Evolutionary conservation across 2,113 vertebrate species (phyloP).

Genomic region (Poicephalus meyeri): DNA sequence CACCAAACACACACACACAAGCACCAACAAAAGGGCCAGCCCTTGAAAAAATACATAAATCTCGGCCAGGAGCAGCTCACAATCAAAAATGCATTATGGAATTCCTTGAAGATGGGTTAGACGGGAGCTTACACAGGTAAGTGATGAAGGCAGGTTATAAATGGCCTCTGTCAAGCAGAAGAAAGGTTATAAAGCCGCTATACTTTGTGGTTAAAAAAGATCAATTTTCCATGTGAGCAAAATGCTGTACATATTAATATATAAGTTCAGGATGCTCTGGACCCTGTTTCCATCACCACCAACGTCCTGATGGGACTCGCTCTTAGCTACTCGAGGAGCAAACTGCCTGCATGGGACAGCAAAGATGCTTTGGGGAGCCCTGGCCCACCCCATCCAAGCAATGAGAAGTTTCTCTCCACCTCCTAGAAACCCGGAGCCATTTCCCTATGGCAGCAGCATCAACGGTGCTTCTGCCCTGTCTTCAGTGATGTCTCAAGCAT

Average conservation of each 20-base stretch:
- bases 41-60: conserved; percentile 67
- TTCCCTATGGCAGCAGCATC: neutral
- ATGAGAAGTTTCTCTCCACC: neutral
- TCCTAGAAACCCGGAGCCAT: neutral
- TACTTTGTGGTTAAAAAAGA: conserved; percentile 71
- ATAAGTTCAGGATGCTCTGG: conserved; percentile 9
- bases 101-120: conserved; percentile 63
- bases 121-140: conserved; percentile 14
- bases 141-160: conserved; percentile 67
- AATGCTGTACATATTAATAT: conserved; percentile 60
- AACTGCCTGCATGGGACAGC: neutral
- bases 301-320: neutral
- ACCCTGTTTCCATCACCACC: rapidly evolving
- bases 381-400: neutral
- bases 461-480: neutral
- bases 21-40: conserved; percentile 51
- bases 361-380: neutral
- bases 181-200: conserved; percentile 71
- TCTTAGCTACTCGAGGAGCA: neutral
- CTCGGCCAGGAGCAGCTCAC: conserved; percentile 44
- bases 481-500: neutral
- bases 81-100: conserved; percentile 74
- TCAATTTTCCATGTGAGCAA: conserved; percentile 68
- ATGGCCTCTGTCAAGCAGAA: conserved; percentile 66
- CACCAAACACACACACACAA: neutral